phyloP scores from a whole-genome alignment of 2,888 invertebrate species.

The Caenorhabditis zanzibari region DNA sequence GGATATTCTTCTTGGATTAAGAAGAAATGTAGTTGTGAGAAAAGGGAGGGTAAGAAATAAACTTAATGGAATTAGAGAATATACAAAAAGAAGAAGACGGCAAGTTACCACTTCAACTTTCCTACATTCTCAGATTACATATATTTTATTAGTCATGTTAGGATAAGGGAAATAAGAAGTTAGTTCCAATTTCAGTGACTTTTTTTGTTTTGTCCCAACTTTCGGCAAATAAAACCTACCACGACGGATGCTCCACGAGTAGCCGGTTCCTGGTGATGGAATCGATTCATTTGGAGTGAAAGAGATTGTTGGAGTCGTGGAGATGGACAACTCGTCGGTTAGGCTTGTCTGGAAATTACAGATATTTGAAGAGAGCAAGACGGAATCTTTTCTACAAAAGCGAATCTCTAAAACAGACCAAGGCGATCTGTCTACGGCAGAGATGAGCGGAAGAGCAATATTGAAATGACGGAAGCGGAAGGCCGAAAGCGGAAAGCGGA shows the following conservation, averaged over 20 bases:
- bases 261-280: conserved; percentile 68
- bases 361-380: no score
- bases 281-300: conserved; percentile 65
- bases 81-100: neutral
- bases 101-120: conserved; percentile 29
- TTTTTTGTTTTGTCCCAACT: conserved; percentile 52
- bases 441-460: no score
- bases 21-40: neutral
- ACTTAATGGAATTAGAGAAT: conserved; percentile 48
- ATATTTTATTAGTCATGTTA: conserved; percentile 11
- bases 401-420: no score
- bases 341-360: conserved; percentile 4
- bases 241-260: conserved; percentile 65
- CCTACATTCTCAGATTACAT: conserved; percentile 24
- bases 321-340: conserved; percentile 50
- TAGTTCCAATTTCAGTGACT: conserved; percentile 11
- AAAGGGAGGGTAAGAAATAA: conserved; percentile 4
- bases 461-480: no score
- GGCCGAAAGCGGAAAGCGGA: no score
- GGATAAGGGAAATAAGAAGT: conserved; percentile 17
- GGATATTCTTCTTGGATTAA: neutral
- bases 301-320: conserved; percentile 50
- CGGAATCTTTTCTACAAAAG: no score
- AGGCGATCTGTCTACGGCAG: no score
- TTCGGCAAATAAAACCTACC: conserved; percentile 49